Percentiles rank a stretch among this genome's conserved stretches.
Evolutionary conservation across 2,888 invertebrate species (phyloP).

Genomic region (Tyria jacobaeae): DNA sequence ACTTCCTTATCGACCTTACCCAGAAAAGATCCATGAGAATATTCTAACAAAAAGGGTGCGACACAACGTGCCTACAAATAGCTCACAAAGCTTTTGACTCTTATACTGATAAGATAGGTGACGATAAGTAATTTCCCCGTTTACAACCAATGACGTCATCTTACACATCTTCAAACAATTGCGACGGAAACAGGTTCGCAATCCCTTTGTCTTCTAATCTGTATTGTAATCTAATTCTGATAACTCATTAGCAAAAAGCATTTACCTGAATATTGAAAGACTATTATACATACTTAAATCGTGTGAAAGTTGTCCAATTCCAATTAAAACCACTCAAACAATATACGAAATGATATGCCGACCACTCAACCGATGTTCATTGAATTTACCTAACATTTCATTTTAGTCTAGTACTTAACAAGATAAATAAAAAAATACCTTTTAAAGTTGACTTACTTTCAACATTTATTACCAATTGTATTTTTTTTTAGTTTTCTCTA

Average conservation of each 20-base stretch:
- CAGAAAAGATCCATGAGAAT: slow-evolving; percentile 65
- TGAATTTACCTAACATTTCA: too few relatives aligned
- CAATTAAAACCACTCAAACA: background rate
- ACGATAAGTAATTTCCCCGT: slow-evolving; percentile 45
- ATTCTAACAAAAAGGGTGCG: slow-evolving; percentile 65
- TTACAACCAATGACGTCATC: slow-evolving; percentile 45
- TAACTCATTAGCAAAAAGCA: slow-evolving; percentile 30
- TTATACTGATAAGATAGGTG: slow-evolving; percentile 59
- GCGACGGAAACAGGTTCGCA: slow-evolving; percentile 7
- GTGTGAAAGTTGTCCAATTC: background rate
- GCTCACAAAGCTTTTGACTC: slow-evolving; percentile 59
- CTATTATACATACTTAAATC: background rate
- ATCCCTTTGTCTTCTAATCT: slow-evolving; percentile 20
- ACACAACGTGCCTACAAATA: slow-evolving; percentile 60
- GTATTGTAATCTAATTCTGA: slow-evolving; percentile 21
- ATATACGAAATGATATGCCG: background rate
- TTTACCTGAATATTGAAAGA: background rate
- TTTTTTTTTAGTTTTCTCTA: too few relatives aligned
- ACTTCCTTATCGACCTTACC: slow-evolving; percentile 72
- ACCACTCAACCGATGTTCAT: background rate
- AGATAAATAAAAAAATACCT: too few relatives aligned
- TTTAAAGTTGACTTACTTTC: too few relatives aligned
- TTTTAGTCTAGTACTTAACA: too few relatives aligned
- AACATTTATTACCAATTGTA: too few relatives aligned
- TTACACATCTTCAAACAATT: slow-evolving; percentile 31